phyloP scores from a whole-genome alignment of 2,888 invertebrate species.

The Drosophila prolongata region DNA sequence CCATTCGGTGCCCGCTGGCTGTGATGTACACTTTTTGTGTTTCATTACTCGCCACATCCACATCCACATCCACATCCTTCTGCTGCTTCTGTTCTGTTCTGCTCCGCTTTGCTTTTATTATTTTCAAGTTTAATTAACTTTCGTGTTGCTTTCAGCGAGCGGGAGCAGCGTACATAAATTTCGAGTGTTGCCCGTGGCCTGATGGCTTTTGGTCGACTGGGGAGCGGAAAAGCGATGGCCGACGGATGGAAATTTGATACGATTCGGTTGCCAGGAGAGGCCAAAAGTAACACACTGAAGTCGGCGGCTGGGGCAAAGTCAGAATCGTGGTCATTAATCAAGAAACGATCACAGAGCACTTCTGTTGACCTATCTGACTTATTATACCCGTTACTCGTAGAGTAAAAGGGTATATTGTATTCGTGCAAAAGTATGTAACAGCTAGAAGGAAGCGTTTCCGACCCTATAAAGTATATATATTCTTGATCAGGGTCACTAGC shows the following conservation, averaged over 20 bases:
- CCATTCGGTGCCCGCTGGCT: constrained; percentile 45
- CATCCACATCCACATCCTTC: constrained; percentile 15
- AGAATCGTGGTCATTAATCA: background rate
- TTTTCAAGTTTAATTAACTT: constrained; percentile 78
- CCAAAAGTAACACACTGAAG: constrained; percentile 14
- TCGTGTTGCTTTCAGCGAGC: constrained; percentile 65
- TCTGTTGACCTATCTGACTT: background rate
- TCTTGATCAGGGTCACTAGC: too few relatives aligned
- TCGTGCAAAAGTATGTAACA: too few relatives aligned
- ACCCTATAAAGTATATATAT: too few relatives aligned
- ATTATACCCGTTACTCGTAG: too few relatives aligned
- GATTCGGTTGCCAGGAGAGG: constrained; percentile 40
- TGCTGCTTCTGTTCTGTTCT: constrained; percentile 25
- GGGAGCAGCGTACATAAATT: constrained; percentile 64
- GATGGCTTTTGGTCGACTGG: constrained; percentile 24
- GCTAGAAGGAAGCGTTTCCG: too few relatives aligned
- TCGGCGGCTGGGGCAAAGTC: constrained; percentile 10
- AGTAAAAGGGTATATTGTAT: too few relatives aligned
- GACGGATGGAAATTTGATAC: constrained; percentile 68
- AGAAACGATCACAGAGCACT: constrained; percentile 6
- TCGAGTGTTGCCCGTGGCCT: constrained; percentile 61
- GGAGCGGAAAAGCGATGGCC: constrained; percentile 11
- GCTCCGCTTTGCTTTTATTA: constrained; percentile 68
- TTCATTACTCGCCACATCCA: constrained; percentile 65
- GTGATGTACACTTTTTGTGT: constrained; percentile 68